Evolutionary conservation across 92 coral and sea anemone genomes (phyloP), one percentile per base, ranked within the genome.

Genomic region (Palythoa heliodiscus): DNA sequence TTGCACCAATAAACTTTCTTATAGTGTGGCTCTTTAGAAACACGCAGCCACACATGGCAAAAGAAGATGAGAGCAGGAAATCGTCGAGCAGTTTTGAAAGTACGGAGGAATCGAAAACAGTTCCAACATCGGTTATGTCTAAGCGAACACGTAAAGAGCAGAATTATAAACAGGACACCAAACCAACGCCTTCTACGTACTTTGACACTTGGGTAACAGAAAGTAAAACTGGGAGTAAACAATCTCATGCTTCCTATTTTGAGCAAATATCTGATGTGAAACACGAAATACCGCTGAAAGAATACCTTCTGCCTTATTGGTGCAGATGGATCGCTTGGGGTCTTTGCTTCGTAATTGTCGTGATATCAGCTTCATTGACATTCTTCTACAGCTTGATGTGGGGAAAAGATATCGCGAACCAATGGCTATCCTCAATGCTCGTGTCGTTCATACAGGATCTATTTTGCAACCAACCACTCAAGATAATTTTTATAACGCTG

Each of bases 351-450:
- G 57, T 55, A 23, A 73, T 84, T 38, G 83, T 77, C 15, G 71
- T 87, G 7, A 52, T 53, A 9, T 87, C 86, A 8, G 82, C 75
- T 0, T 81, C 84, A 25, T 80, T 87, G 15, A 70, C 84, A 16
- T 83, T 87, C 77, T 84, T 87, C 78, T 87, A 81, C 72, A 84
- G 90, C 24, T 37, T 87, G 64, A 83, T 80, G 90, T 87, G 83
- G 83, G 90, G 90, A 23, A 87, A 39, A 40, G 86, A 58, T 7
- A 78, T 87, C 13, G 76, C 87, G 5, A 67, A 70, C 82, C 90
- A 73, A n/a, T 87, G 90, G 90, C 37, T 87, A 1, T 71, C 54
- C 22, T 87, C 90, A 5, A 82, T 82, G 90, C 72, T 77, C 23
- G 75, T 87, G 4, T 71, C 90, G 13, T 81, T 87, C 64, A 15